These are phyloP conservation scores for Parnassius mnemosyne DNA, from an alignment of 2,888 invertebrate genomes.

Conservation along the genomic window DNA sequence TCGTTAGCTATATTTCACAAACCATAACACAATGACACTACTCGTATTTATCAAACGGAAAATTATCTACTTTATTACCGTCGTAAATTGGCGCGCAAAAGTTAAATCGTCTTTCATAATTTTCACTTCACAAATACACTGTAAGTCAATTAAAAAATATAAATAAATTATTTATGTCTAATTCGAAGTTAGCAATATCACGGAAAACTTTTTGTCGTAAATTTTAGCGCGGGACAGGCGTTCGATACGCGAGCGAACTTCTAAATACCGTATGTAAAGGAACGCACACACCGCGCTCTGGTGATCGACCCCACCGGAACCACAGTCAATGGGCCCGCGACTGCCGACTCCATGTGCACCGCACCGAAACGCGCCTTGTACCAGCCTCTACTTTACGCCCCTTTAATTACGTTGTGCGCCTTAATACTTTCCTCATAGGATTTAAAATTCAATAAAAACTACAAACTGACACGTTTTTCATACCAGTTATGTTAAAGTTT, in stretches of 20 bases:
- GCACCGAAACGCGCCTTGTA: slow-evolving; percentile 69
- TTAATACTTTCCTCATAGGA: slow-evolving; percentile 22
- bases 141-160: slow-evolving; percentile 17
- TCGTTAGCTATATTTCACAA: slow-evolving; percentile 34
- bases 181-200: slow-evolving; percentile 17
- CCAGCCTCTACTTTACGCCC: slow-evolving; percentile 41
- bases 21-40: slow-evolving; percentile 32
- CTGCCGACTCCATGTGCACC: slow-evolving; percentile 74
- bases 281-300: slow-evolving; percentile 55
- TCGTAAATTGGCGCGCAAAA: slow-evolving; percentile 37
- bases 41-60: slow-evolving; percentile 12
- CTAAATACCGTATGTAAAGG: slow-evolving; percentile 52
- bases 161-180: background rate
- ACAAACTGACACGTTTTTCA: slow-evolving; percentile 33
- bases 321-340: slow-evolving; percentile 76
- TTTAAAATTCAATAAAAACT: slow-evolving; percentile 30
- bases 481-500: slow-evolving; percentile 51
- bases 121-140: slow-evolving; percentile 31
- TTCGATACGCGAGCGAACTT: slow-evolving; percentile 49
- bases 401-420: slow-evolving; percentile 1
- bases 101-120: slow-evolving; percentile 38
- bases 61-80: slow-evolving; percentile 39
- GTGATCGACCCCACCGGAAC: slow-evolving; percentile 81
- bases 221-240: slow-evolving; percentile 59
- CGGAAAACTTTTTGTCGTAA: slow-evolving; percentile 26